These are phyloP conservation scores for Drosophila suboccidentalis DNA, from an alignment of 2,888 invertebrate species.

Conservation along the genomic window DNA sequence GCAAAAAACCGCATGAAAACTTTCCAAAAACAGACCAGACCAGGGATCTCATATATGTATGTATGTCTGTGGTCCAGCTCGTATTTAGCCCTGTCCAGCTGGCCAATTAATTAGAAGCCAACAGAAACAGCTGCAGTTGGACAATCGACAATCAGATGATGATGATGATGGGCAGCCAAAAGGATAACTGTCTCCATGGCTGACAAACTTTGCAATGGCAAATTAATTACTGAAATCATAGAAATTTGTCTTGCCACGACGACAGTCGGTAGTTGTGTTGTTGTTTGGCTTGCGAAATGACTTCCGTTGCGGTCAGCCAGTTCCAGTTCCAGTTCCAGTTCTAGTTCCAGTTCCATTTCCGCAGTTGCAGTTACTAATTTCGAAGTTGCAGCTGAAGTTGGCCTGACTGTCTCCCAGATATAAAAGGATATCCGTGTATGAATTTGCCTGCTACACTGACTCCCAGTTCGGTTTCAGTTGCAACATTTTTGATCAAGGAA, in stretches of 20 bases:
- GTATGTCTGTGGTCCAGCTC: constrained; percentile 55
- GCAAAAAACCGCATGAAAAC: constrained; percentile 62
- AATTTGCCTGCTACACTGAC: constrained; percentile 54
- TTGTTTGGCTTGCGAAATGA: constrained; percentile 73
- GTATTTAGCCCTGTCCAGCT: constrained; percentile 54
- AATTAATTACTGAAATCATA: constrained; percentile 81
- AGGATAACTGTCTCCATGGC: constrained; percentile 55
- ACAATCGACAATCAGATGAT: constrained; percentile 49
- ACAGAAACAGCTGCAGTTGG: constrained; percentile 39
- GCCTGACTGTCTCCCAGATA: constrained; percentile 20
- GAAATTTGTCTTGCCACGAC: constrained; percentile 70
- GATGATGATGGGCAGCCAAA: constrained; percentile 42
- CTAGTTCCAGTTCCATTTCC: constrained; percentile 40
- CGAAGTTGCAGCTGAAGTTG: constrained; percentile 37
- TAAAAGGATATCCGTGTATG: constrained; percentile 71
- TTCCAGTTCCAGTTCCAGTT: constrained; percentile 31
- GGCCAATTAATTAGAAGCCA: constrained; percentile 75
- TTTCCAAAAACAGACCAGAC: constrained; percentile 19
- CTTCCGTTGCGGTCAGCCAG: constrained; percentile 63
- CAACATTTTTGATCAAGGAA: constrained; percentile 76
- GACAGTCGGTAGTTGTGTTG: constrained; percentile 26
- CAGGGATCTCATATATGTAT: constrained; percentile 27
- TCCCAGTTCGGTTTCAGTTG: constrained; percentile 6
- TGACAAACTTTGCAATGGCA: constrained; percentile 75
- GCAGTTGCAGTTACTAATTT: constrained; percentile 27